Evolutionary conservation across 2,113 vertebrate species (phyloP).

Genomic region (Anser brachyrhynchus): DNA sequence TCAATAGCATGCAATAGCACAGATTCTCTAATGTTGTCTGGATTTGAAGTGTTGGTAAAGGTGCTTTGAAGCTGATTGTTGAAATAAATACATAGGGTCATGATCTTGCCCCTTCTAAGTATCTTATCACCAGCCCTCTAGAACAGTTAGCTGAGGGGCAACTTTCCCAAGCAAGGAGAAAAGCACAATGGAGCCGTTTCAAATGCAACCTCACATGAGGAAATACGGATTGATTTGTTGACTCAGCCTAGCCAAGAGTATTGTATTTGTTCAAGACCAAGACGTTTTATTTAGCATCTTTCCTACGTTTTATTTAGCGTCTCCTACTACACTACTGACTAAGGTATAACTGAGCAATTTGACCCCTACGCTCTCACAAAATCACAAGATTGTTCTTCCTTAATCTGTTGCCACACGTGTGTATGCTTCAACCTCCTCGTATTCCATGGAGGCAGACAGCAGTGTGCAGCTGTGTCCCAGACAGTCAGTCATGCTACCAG

Average conservation of each 20-base stretch:
- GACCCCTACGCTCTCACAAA: neutral
- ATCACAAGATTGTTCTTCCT: neutral
- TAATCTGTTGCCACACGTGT: neutral
- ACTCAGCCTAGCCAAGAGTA: neutral
- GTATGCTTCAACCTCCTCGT: neutral
- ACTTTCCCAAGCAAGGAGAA: neutral
- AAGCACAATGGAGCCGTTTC: neutral
- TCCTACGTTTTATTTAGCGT: neutral
- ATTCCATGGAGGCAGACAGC: neutral
- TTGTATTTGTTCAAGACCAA: neutral
- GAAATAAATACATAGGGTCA: neutral
- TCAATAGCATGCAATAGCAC: neutral
- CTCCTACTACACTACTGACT: neutral
- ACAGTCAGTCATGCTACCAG: neutral
- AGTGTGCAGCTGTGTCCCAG: neutral
- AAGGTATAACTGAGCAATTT: neutral
- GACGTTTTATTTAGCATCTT: neutral
- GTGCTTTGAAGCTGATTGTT: neutral
- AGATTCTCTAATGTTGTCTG: neutral
- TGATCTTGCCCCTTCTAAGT: neutral
- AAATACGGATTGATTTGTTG: neutral
- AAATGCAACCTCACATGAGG: neutral
- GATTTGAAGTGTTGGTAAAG: neutral
- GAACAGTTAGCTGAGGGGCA: neutral
- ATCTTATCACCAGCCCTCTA: neutral